Evolutionary conservation across 2,113 vertebrate species (phyloP).

Genomic region (Pterocles orientalis): DNA sequence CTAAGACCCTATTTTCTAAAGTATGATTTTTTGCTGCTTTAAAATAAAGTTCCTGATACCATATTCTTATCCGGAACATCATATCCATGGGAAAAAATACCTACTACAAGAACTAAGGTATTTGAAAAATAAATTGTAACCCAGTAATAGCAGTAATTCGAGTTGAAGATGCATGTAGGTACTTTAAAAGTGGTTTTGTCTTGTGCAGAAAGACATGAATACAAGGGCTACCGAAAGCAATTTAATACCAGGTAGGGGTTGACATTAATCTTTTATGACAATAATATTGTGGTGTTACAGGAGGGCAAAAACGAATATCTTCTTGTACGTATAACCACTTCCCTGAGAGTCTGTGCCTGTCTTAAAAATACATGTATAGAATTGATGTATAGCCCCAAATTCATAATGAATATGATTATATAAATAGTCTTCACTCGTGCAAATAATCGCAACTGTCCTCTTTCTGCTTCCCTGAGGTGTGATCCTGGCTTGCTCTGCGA

Average conservation of each 20-base stretch:
- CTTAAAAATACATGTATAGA: not conserved
- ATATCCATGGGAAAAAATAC: not conserved
- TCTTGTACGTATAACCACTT: not conserved
- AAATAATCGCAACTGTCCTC: not conserved
- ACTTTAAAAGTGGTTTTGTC: constrained; percentile 43
- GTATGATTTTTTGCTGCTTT: not conserved
- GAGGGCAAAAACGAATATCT: constrained; percentile 55
- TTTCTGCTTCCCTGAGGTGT: not conserved
- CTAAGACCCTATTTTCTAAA: not conserved
- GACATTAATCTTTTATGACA: constrained; percentile 72
- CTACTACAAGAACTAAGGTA: not conserved
- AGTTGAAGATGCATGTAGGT: constrained; percentile 16
- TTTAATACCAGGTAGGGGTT: constrained; percentile 65
- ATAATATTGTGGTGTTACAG: constrained; percentile 64
- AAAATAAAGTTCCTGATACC: not conserved
- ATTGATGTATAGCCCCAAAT: constrained; percentile 46
- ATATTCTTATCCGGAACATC: not conserved
- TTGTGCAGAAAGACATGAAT: not conserved
- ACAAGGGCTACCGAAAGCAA: constrained; percentile 30
- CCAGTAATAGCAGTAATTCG: not conserved
- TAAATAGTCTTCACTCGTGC: constrained; percentile 3
- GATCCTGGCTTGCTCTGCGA: not conserved
- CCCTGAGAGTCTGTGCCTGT: constrained; percentile 48
- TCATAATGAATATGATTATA: constrained; percentile 24
- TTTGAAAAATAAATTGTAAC: not conserved